Evolutionary conservation across 2,888 invertebrate genomes (phyloP).

Genomic region (Lysandra bellargus): DNA sequence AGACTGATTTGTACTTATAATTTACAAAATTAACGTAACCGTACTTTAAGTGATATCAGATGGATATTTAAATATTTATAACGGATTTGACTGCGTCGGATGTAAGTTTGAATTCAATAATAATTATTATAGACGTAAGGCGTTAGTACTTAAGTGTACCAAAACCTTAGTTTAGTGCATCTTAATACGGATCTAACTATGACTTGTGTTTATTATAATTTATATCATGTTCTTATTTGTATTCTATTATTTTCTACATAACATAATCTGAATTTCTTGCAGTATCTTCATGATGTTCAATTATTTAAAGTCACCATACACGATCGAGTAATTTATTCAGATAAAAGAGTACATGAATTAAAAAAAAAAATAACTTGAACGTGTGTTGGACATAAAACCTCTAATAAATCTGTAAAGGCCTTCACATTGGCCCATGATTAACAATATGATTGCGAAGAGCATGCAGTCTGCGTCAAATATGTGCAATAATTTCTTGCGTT

Average conservation of each 20-base stretch:
- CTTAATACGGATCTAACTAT: not conserved
- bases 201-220: not conserved
- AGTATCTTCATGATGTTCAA: not conserved
- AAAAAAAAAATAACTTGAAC: not conserved
- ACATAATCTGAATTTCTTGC: not conserved
- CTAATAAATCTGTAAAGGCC: not conserved
- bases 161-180: not conserved
- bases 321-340: not conserved
- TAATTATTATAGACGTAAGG: not conserved
- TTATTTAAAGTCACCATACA: not conserved
- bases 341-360: not conserved
- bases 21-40: conserved; percentile 30
- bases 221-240: not conserved
- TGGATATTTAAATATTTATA: conserved; percentile 10
- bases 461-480: not conserved
- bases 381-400: not conserved
- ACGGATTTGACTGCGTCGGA: conserved; percentile 28
- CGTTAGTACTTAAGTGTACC: conserved; percentile 10
- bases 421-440: not conserved
- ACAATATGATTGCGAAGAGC: not conserved
- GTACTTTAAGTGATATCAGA: conserved; percentile 24
- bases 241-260: not conserved
- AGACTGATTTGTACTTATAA: conserved; percentile 30
- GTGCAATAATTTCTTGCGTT: too few relatives aligned
- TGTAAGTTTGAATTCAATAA: conserved; percentile 19